Evolutionary conservation across 2,888 invertebrate species (phyloP).

Genomic region (Gnatocerus cornutus): DNA sequence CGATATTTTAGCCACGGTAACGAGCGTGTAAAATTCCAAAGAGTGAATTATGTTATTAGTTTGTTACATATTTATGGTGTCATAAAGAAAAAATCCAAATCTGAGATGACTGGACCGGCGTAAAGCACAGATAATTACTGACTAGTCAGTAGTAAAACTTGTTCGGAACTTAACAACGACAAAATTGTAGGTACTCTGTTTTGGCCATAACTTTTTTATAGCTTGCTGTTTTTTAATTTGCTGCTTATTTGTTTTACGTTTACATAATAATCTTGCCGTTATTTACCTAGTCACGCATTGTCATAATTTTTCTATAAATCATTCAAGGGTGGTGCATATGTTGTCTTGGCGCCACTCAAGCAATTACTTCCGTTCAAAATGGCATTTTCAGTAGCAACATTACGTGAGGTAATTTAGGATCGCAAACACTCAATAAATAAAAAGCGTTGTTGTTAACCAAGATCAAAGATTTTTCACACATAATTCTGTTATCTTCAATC

Average conservation of each 20-base stretch:
- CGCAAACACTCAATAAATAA: conserved; percentile 11
- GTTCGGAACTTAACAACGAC: conserved; percentile 19
- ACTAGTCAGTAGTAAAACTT: conserved; percentile 28
- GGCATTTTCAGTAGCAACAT: conserved; percentile 20
- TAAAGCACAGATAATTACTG: conserved; percentile 29
- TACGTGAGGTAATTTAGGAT: conserved; percentile 8
- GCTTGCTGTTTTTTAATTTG: not conserved
- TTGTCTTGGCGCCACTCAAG: not conserved
- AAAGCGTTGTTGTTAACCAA: conserved; percentile 4
- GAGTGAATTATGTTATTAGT: conserved; percentile 23
- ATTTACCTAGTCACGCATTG: no score
- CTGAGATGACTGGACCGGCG: conserved; percentile 1
- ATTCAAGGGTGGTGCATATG: not conserved
- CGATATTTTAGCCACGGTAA: conserved; percentile 1
- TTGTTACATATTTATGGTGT: conserved; percentile 25
- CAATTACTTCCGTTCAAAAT: conserved; percentile 1
- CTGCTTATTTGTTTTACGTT: not conserved
- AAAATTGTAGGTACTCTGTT: conserved; percentile 25
- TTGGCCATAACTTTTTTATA: conserved; percentile 18
- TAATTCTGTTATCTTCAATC: conserved; percentile 31
- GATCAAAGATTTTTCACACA: conserved; percentile 26
- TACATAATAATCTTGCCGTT: not conserved
- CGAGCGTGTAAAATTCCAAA: conserved; percentile 23
- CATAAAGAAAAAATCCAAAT: conserved; percentile 32
- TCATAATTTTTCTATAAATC: no score